Percentiles rank a stretch among this genome's conserved stretches.
phyloP scores from a whole-genome alignment of 2,113 vertebrate species.

The Chelonoidis abingdonii region DNA sequence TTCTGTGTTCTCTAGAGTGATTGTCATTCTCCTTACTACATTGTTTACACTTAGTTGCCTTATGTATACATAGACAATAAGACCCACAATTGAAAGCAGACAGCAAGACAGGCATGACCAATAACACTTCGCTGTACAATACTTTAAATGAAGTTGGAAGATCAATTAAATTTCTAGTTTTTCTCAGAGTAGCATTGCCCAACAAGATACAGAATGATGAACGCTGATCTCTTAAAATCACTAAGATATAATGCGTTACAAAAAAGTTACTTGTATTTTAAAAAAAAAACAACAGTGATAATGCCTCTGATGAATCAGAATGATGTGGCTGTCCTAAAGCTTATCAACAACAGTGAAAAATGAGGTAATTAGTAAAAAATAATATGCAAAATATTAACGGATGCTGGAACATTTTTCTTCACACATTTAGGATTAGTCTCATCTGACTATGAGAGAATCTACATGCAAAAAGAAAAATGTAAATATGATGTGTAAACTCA shows the following conservation, averaged over 20 bases:
- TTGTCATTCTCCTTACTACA: background rate
- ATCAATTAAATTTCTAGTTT: slow-evolving; percentile 68
- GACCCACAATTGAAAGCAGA: background rate
- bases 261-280: slow-evolving; percentile 27
- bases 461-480: background rate
- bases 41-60: slow-evolving; percentile 22
- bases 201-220: slow-evolving; percentile 74
- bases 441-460: slow-evolving; percentile 15
- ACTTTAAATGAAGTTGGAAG: slow-evolving; percentile 62
- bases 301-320: slow-evolving; percentile 73
- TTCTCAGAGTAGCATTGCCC: slow-evolving; percentile 32
- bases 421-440: slow-evolving; percentile 47
- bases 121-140: slow-evolving; percentile 13
- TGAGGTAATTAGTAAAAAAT: slow-evolving; percentile 76
- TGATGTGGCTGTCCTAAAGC: slow-evolving; percentile 59
- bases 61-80: background rate
- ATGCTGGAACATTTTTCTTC: slow-evolving; percentile 66
- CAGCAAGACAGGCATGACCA: background rate
- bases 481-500: slow-evolving; percentile 31
- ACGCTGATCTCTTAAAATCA: slow-evolving; percentile 79
- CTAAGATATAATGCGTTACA: slow-evolving; percentile 71
- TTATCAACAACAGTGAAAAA: slow-evolving; percentile 77
- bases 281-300: slow-evolving; percentile 38
- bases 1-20: background rate
- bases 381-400: slow-evolving; percentile 75